A percentile compares a stretch with the other conserved stretches of the same genome.
phyloP scores from a whole-genome alignment of 2,113 vertebrate genomes.

The Rutilus rutilus region DNA sequence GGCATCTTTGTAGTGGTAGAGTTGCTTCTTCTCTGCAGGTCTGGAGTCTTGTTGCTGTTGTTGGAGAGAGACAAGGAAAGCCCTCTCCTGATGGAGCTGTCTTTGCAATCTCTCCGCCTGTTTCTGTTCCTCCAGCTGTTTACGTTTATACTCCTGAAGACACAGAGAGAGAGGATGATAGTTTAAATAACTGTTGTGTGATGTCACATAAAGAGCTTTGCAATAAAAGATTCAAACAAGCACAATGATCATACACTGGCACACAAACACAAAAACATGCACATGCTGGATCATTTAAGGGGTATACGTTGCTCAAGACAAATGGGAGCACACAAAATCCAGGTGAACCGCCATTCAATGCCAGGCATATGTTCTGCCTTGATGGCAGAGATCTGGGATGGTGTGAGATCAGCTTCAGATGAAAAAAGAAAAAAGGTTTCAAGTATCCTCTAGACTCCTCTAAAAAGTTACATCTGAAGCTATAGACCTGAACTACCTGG shows the following conservation, averaged over 20 bases:
- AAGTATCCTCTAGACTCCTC: neutral
- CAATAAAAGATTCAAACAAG: neutral
- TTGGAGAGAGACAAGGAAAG: slow-evolving; percentile 91
- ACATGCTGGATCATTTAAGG: neutral
- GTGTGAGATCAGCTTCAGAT: neutral
- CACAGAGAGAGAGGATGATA: slow-evolving; percentile 16
- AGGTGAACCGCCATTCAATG: neutral
- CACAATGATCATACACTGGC: neutral
- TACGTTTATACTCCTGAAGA: slow-evolving; percentile 93
- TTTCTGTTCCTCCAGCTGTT: slow-evolving; percentile 94
- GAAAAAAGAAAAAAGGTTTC: no score
- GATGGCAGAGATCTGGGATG: neutral
- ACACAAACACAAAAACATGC: slow-evolving; percentile 15
- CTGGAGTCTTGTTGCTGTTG: slow-evolving; percentile 85
- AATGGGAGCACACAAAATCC: neutral
- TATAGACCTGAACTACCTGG: neutral
- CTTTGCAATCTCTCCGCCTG: slow-evolving; percentile 93
- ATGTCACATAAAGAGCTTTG: neutral
- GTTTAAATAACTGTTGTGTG: neutral
- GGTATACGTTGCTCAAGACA: neutral
- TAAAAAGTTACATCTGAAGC: neutral
- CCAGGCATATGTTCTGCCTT: slow-evolving; percentile 6
- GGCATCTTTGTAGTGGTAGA: slow-evolving; percentile 93
- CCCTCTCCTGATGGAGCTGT: slow-evolving; percentile 91
- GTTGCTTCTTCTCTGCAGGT: slow-evolving; percentile 87